Conservation (phyloP, 2,113 vertebrate genomes). For the Peromyscus californicus region DNA sequence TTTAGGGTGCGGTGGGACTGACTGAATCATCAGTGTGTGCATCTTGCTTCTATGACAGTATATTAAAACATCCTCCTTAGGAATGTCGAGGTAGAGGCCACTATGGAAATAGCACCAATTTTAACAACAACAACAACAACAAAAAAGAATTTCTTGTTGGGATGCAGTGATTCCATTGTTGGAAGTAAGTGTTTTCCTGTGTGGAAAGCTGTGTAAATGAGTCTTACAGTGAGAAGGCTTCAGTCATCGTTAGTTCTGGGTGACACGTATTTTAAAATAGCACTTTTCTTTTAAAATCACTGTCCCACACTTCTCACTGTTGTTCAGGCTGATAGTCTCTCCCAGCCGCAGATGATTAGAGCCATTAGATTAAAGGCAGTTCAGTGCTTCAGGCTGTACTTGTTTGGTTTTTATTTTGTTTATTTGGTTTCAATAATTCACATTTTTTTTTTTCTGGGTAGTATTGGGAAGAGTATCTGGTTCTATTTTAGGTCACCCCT, state of each 20-base stretch:
- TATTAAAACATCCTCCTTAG: constrained; percentile 61
- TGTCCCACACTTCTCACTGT: not conserved
- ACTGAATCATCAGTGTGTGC: constrained; percentile 75
- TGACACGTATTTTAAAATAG: constrained; percentile 49
- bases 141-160: constrained; percentile 17
- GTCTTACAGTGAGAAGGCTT: not conserved
- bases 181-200: constrained; percentile 52
- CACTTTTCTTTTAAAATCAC: constrained; percentile 43
- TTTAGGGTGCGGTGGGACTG: constrained; percentile 72
- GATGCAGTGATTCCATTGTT: constrained; percentile 25
- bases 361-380: not conserved
- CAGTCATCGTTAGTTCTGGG: constrained; percentile 2
- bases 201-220: constrained; percentile 44
- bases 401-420: not conserved
- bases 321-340: not conserved
- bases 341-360: not conserved
- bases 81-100: constrained; percentile 32
- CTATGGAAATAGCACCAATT: constrained; percentile 35
- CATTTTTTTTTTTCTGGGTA: not conserved
- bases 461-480: not conserved
- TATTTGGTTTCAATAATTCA: constrained; percentile 25
- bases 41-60: constrained; percentile 74
- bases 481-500: constrained; percentile 1
- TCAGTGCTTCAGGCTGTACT: not conserved
- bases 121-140: not conserved